Percentiles rank a stretch among this genome's conserved stretches.
phyloP scores from a whole-genome alignment of 2,113 vertebrate genomes.

The Rhagologus leucostigma region DNA sequence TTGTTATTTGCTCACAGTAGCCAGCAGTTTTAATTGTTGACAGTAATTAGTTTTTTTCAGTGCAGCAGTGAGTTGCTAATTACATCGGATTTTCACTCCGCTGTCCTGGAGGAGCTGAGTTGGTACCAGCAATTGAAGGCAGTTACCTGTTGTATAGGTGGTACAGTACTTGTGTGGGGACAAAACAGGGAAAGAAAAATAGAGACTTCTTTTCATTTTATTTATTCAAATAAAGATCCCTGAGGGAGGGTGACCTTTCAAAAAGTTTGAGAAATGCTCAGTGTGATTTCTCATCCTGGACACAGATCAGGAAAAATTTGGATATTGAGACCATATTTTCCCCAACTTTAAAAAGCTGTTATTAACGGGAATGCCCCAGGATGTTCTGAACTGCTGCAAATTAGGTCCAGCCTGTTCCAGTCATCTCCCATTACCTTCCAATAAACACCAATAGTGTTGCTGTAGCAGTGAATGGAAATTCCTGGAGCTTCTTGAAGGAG shows the following conservation, averaged over 20 bases:
- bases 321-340: conserved; percentile 42
- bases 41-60: background rate
- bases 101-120: background rate
- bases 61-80: background rate
- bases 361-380: background rate
- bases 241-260: conserved; percentile 48
- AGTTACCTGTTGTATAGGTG: background rate
- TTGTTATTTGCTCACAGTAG: background rate
- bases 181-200: background rate
- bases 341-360: conserved; percentile 16
- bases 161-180: background rate
- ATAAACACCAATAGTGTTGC: background rate
- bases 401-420: background rate
- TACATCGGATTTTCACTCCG: background rate
- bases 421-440: background rate
- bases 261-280: conserved; percentile 30
- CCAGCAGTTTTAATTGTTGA: background rate
- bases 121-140: background rate
- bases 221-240: conserved; percentile 21
- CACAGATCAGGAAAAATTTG: conserved; percentile 17
- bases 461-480: background rate
- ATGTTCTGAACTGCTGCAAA: conserved; percentile 6
- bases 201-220: background rate
- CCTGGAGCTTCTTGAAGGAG: background rate
- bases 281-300: conserved; percentile 31